Percentiles rank a stretch among this genome's conserved stretches.
Evolutionary conservation across 2,888 invertebrate genomes (phyloP).

Genomic region (Globia sparganii): DNA sequence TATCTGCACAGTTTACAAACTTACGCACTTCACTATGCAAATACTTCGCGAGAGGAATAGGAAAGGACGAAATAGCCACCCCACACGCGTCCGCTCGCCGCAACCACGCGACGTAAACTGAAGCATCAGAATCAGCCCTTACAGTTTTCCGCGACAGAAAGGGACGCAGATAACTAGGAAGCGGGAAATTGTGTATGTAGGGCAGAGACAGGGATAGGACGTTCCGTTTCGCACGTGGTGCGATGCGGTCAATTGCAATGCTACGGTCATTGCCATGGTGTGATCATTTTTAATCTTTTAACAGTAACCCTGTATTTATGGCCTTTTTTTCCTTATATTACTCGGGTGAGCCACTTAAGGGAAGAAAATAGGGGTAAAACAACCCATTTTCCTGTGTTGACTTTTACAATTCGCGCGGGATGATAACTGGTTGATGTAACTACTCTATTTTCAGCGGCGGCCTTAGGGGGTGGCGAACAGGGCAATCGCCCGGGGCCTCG

Average conservation of each 20-base stretch:
- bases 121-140: constrained; percentile 80
- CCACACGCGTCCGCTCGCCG: constrained; percentile 73
- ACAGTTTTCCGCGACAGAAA: constrained; percentile 83
- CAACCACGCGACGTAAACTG: constrained; percentile 84
- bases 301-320: constrained; percentile 65
- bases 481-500: no score
- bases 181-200: constrained; percentile 71
- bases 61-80: constrained; percentile 65
- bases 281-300: constrained; percentile 78
- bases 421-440: constrained; percentile 37
- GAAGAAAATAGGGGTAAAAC: constrained; percentile 24
- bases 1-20: constrained; percentile 68
- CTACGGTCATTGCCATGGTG: constrained; percentile 88
- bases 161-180: constrained; percentile 69
- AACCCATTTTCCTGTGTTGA: constrained; percentile 47
- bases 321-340: constrained; percentile 52
- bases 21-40: constrained; percentile 72
- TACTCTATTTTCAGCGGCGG: no score
- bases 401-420: constrained; percentile 46
- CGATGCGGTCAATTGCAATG: constrained; percentile 88
- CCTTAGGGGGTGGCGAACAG: no score
- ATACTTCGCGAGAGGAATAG: constrained; percentile 69
- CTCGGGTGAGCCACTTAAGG: constrained; percentile 36
- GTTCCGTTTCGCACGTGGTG: constrained; percentile 83
- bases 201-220: constrained; percentile 77